These are phyloP conservation scores for Vanessa tameamea DNA, from an alignment of 1,140 invertebrate genomes.

Conservation along the genomic window DNA sequence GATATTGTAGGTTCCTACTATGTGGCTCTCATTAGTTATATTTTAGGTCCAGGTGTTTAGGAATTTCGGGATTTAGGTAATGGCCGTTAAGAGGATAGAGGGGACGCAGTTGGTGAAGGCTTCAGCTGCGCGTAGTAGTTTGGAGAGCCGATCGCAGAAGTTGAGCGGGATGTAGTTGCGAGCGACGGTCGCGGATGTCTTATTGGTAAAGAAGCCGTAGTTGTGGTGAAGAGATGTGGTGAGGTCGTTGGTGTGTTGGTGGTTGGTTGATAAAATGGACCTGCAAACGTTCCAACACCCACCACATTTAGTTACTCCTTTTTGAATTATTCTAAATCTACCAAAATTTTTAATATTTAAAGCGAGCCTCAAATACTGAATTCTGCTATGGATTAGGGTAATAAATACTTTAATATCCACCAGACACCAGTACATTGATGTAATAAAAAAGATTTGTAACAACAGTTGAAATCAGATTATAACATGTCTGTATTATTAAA, in stretches of 20 bases:
- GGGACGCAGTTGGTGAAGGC: constrained; percentile 69
- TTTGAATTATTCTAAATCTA: constrained; percentile 35
- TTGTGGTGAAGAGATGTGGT: constrained; percentile 78
- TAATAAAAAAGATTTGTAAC: background rate
- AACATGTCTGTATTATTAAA: background rate
- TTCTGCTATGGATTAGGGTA: constrained; percentile 16
- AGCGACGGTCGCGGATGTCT: constrained; percentile 72
- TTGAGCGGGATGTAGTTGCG: constrained; percentile 64
- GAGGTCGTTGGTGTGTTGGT: constrained; percentile 79
- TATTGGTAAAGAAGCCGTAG: constrained; percentile 74
- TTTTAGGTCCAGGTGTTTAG: constrained; percentile 47
- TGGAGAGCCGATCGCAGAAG: constrained; percentile 66
- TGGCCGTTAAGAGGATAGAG: constrained; percentile 65
- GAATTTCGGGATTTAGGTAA: constrained; percentile 64
- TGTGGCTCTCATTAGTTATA: constrained; percentile 55
- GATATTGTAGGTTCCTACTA: constrained; percentile 61
- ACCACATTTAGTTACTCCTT: constrained; percentile 76
- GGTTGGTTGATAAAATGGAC: constrained; percentile 80
- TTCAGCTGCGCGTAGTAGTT: constrained; percentile 70
- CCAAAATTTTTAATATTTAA: constrained; percentile 19
- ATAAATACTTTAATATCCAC: background rate
- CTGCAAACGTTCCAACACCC: constrained; percentile 80
- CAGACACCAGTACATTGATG: background rate
- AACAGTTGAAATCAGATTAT: no score
- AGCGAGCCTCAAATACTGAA: constrained; percentile 19